phyloP scores from a whole-genome alignment of 2,888 invertebrate species.

The Sepioteuthis lessoniana region DNA sequence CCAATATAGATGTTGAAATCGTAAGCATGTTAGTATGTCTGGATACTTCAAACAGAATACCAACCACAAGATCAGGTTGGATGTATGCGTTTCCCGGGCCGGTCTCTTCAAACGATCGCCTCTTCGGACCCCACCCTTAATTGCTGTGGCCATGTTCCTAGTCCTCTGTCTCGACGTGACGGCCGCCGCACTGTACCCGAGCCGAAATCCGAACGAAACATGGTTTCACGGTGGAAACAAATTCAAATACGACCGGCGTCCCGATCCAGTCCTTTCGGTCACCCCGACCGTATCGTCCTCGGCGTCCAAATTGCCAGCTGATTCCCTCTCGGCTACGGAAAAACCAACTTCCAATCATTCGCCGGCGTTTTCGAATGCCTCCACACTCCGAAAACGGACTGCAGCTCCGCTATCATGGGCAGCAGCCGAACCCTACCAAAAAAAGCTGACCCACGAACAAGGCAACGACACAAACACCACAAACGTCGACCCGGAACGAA shows the following conservation, averaged over 20 bases:
- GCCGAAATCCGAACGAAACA: not conserved
- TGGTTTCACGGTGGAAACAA: not conserved
- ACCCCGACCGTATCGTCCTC: not conserved
- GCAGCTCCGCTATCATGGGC: not conserved
- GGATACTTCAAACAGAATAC: not conserved
- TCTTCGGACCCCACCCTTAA: not conserved
- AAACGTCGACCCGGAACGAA: not conserved
- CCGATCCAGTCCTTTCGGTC: not conserved
- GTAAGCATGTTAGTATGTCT: slow-evolving; percentile 11
- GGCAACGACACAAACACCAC: not conserved
- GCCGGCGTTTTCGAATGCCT: not conserved
- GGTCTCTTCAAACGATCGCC: not conserved
- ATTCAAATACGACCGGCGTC: not conserved
- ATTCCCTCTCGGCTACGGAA: not conserved
- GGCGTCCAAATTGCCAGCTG: not conserved
- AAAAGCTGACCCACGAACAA: too few species aligned
- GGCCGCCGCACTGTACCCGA: not conserved
- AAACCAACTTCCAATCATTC: not conserved
- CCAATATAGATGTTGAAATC: slow-evolving; percentile 18
- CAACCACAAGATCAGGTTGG: not conserved
- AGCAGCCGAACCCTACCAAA: not conserved
- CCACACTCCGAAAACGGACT: not conserved
- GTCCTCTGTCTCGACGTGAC: not conserved
- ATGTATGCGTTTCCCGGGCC: not conserved
- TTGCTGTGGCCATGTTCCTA: not conserved